A percentile compares a stretch with the other conserved stretches of the same genome.
phyloP scores from a whole-genome alignment of 2,113 vertebrate species.

The Alosa alosa region DNA sequence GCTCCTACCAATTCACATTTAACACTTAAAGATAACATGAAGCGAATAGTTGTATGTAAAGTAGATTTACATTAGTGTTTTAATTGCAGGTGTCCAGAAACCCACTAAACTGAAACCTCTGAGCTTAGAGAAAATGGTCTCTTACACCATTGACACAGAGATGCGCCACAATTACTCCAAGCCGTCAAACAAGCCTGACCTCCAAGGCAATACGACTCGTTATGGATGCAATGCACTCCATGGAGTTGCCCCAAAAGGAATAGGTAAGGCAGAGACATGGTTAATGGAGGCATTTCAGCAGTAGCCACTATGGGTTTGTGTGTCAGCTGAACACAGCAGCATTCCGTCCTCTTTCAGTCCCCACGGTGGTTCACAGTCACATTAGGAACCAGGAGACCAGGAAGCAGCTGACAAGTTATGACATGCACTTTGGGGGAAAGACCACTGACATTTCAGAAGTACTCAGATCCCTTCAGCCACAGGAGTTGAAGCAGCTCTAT shows the following conservation, averaged over 20 bases:
- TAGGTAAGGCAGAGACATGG: conserved; percentile 60
- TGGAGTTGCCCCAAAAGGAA: conserved; percentile 54
- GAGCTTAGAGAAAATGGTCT: conserved; percentile 47
- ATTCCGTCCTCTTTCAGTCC: conserved; percentile 60
- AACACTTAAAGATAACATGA: not conserved
- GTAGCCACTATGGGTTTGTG: not conserved
- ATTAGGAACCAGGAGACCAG: conserved; percentile 59
- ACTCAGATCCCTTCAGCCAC: conserved; percentile 61
- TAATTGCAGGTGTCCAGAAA: conserved; percentile 59
- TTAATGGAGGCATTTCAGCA: not conserved
- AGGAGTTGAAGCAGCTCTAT: conserved; percentile 62
- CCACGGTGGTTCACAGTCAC: conserved; percentile 63
- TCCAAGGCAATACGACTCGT: conserved; percentile 55
- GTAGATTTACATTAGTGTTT: not conserved
- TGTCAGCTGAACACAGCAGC: not conserved
- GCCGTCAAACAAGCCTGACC: conserved; percentile 60
- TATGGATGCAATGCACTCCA: conserved; percentile 62
- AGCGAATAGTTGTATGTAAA: not conserved
- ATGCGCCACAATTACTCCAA: conserved; percentile 65
- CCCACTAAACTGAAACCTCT: conserved; percentile 35
- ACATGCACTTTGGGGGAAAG: conserved; percentile 67
- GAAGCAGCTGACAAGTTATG: conserved; percentile 65
- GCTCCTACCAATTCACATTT: too few species aligned
- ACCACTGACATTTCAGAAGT: conserved; percentile 55
- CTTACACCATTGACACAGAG: conserved; percentile 62